Evolutionary conservation across 2,797 vertebrate species (phyloP), one percentile per base, ranked within the genome.

Genomic region (Echiichthys vipera): DNA sequence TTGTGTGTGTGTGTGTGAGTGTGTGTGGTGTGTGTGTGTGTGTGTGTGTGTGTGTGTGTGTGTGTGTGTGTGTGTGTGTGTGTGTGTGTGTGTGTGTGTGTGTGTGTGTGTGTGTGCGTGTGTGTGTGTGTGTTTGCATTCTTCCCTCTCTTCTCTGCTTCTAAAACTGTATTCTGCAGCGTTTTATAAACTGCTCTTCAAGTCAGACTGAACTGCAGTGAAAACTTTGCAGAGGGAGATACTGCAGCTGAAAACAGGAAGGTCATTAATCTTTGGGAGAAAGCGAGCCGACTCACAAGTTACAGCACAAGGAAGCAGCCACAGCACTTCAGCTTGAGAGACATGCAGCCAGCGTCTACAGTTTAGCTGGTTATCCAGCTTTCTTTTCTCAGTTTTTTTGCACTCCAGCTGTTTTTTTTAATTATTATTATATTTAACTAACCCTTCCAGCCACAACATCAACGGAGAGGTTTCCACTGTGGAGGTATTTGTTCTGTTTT

Each of bases 251-350:
- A 84, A 89, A 91, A 88, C 87, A 89, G 84, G 88, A 90, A 88
- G 84, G 83, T 84, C 84, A 87, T 91, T 88, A 87, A 91, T 90
- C 87, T 88, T 85, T 22, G 2, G 54, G 51, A 80, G 80, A 87
- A 84, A 86, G 81, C 62, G 4, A 76, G 74, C 45, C 57, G 70
- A 78, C 75, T 85, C 59, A 56, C 65, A 84, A 84, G 73, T 77
- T 77, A 74, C 1, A 27, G 74, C 80, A 80, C 62, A 27, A 82
- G 79, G 85, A 88, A 85, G 81, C 77, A 56, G 77, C 45, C 53
- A 4, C 74, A n/a, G 53, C 53, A 3, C 27, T 65, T 77, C 63
- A 25, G 65, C 74, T 80, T 53, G 50, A 56, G 66, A 77, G 51
- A 55, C 50, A 3, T 55, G 45, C 64, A 61, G 80, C 53, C 69